Evolutionary conservation across 1,140 invertebrate genomes (phyloP), one percentile per base, ranked within the genome.

Genomic region (Temnothorax longispinosus): DNA sequence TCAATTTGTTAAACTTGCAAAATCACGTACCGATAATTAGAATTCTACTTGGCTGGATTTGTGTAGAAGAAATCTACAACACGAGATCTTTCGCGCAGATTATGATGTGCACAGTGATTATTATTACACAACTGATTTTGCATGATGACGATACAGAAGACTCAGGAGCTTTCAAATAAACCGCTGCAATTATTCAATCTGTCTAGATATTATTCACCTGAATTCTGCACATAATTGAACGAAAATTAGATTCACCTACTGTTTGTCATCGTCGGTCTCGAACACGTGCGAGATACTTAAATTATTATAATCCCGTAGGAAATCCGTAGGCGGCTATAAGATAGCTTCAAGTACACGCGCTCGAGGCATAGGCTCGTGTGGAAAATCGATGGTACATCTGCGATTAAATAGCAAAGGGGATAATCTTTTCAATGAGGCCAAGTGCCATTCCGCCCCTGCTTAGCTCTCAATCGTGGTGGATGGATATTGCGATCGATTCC

Each of bases 341-440:
- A 67, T 15, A 35, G 11, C 32, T 41, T 1, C n/a, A 38, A 67
- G 72, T 44, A 75, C 54, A 62, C 44, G 65, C n/a, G 27, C 32
- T 38, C n/a, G 32, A 71, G 47, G 38, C 21, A 15, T 21, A 10
- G 4, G 41, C 41, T 50, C 69, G 54, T n/a, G 64, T 56, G 38
- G 38, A 27, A 78, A 87, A 71, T 77, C 87, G 65, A 85, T 47
- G 64, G 13, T 35, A 69, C 38, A 75, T 44, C 72, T 82, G 69
- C 72, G 60, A 69, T 76, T 86, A 85, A 74, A 85, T 85, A 87
- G 69, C 72, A 58, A 65, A 58, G 44, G 60, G 52, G 35, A 71
- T 86, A 67, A 85, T 88, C 62, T 69, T 54, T 85, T 77, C 72
- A 74, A 88, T 77, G 86, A 72, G 82, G 69, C 58, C 71, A 86